Percentiles rank a stretch among this genome's conserved stretches.
Conservation (phyloP, 2,113 vertebrate species). For the Indicator indicator region DNA sequence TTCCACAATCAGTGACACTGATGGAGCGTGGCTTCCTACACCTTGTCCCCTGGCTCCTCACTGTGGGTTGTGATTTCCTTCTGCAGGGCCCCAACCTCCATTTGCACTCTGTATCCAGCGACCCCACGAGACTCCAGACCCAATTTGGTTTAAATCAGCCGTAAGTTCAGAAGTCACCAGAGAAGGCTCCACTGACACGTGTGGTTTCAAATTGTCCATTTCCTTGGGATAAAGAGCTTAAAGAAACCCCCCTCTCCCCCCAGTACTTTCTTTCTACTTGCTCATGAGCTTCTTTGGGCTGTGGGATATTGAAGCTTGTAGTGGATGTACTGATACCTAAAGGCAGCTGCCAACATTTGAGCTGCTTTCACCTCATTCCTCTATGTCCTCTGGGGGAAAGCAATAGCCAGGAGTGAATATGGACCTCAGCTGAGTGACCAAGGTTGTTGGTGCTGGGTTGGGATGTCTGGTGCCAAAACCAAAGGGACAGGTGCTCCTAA, state of each 20-base stretch:
- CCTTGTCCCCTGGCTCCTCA: background rate
- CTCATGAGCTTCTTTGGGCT: background rate
- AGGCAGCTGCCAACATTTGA: background rate
- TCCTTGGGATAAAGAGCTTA: background rate
- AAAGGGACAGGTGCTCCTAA: background rate
- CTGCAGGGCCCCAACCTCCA: background rate
- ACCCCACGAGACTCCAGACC: accelerated
- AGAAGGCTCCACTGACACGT: background rate
- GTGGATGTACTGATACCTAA: too few species aligned
- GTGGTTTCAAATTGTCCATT: background rate
- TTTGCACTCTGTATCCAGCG: background rate
- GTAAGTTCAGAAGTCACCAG: background rate
- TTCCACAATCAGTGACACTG: background rate
- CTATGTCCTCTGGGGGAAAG: background rate
- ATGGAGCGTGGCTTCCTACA: background rate
- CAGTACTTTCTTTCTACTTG: background rate
- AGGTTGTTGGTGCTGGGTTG: background rate
- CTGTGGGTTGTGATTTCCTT: background rate
- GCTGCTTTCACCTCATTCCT: background rate
- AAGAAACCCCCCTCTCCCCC: background rate
- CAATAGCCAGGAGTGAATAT: accelerated
- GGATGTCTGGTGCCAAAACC: background rate
- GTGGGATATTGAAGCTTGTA: accelerated
- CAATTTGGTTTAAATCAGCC: background rate
- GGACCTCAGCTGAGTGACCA: background rate